Conservation (phyloP, 2,888 invertebrate species). For the Platycheirus albimanus region DNA sequence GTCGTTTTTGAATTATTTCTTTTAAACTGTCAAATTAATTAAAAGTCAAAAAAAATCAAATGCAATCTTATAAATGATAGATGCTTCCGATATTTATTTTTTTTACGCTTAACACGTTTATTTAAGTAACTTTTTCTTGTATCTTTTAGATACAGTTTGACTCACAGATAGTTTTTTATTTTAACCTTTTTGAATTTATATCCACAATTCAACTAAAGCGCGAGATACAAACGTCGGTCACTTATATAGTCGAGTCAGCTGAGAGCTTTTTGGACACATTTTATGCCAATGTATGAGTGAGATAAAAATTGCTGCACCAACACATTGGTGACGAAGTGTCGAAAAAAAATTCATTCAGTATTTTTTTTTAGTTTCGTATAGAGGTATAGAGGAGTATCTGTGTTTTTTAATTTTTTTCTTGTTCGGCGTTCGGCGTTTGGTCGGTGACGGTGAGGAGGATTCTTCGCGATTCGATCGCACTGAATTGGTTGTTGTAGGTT, state of each 20-base stretch:
- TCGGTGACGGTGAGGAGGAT: not conserved
- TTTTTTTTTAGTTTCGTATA: conserved; percentile 23
- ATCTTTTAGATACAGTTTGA: conserved; percentile 12
- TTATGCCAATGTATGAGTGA: conserved; percentile 43
- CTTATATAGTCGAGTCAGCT: conserved; percentile 79
- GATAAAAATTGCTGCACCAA: conserved; percentile 49
- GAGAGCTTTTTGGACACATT: conserved; percentile 50
- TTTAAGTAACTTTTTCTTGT: conserved; percentile 12
- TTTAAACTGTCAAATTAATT: conserved; percentile 18
- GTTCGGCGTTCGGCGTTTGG: no score
- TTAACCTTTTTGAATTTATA: conserved; percentile 77
- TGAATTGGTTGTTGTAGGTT: not conserved
- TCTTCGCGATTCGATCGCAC: conserved; percentile 6
- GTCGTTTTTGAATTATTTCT: not conserved
- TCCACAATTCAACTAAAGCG: conserved; percentile 82
- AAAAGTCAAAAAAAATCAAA: conserved; percentile 9
- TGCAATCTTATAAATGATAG: conserved; percentile 23
- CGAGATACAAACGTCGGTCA: conserved; percentile 80
- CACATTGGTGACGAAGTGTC: conserved; percentile 8
- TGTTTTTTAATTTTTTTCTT: conserved; percentile 1
- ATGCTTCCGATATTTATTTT: conserved; percentile 29
- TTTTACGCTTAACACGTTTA: conserved; percentile 54
- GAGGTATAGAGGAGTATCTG: conserved; percentile 7
- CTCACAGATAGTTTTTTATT: conserved; percentile 47
- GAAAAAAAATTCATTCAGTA: conserved; percentile 66